phyloP scores from a whole-genome alignment of 2,113 vertebrate genomes.

The Tretioscincus oriximinensis region DNA sequence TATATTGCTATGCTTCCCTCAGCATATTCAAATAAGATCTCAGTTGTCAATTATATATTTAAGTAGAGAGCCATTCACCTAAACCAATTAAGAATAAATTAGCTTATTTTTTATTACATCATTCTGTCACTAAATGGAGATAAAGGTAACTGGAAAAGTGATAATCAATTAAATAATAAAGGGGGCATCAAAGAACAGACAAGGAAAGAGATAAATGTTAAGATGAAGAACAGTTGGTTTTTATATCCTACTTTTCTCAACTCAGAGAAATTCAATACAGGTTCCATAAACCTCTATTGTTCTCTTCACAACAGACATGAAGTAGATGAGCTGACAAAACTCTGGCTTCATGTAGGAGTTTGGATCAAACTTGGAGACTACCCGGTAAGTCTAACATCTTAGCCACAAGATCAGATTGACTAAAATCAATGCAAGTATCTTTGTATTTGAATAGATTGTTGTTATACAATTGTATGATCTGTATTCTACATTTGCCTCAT shows the following conservation, averaged over 20 bases:
- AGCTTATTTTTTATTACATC: not conserved
- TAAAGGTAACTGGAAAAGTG: slow-evolving; percentile 16
- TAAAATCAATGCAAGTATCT: too few species aligned
- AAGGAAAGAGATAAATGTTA: not conserved
- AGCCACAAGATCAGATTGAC: not conserved
- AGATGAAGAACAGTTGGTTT: not conserved
- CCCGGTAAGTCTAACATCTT: too few species aligned
- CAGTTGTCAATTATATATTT: slow-evolving; percentile 19
- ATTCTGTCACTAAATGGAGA: not conserved
- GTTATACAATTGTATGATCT: too few species aligned
- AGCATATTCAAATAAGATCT: not conserved
- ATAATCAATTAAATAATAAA: slow-evolving; percentile 9
- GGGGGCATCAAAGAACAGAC: not conserved
- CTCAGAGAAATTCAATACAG: not conserved
- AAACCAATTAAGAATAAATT: slow-evolving; percentile 16
- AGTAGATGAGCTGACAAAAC: too few species aligned
- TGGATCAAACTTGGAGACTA: too few species aligned
- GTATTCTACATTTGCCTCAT: too few species aligned
- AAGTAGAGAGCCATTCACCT: slow-evolving; percentile 24
- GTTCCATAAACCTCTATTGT: not conserved
- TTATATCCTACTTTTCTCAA: not conserved
- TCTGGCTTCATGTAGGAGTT: too few species aligned
- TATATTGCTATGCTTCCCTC: not conserved
- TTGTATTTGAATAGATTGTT: too few species aligned
- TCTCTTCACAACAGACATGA: too few species aligned